These are phyloP conservation scores for Cyclura pinguis DNA, from an alignment of 2,797 vertebrate genomes.

Conservation along the genomic window DNA sequence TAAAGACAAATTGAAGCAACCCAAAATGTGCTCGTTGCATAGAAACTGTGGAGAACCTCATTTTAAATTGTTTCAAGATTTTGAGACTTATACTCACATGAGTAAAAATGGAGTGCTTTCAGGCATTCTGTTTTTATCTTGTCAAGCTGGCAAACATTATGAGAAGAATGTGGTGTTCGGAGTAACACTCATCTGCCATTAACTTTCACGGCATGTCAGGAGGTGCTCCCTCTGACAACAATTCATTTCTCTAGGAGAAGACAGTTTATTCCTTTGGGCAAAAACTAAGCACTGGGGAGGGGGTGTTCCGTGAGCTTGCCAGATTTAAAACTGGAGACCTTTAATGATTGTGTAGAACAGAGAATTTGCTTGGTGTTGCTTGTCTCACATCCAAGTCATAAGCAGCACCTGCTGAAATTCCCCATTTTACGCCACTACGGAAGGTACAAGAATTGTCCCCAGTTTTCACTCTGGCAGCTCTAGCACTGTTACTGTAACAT, in stretches of 20 bases:
- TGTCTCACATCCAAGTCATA: too few relatives aligned
- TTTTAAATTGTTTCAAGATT: conserved; percentile 16
- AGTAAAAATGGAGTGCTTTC: conserved; percentile 29
- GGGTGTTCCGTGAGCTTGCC: neutral
- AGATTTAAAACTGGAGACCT: neutral
- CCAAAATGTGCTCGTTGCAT: conserved; percentile 23
- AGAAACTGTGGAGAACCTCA: conserved; percentile 54
- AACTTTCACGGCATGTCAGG: neutral
- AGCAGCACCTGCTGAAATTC: too few relatives aligned
- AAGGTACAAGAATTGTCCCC: too few relatives aligned
- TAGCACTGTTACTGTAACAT: neutral
- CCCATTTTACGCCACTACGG: too few relatives aligned
- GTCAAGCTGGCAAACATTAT: conserved; percentile 3
- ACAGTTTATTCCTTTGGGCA: neutral
- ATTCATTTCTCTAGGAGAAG: neutral
- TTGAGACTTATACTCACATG: conserved; percentile 43
- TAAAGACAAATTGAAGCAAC: conserved; percentile 67
- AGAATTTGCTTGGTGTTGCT: too few relatives aligned
- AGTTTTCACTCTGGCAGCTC: too few relatives aligned
- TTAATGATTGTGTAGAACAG: too few relatives aligned
- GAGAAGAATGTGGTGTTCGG: conserved; percentile 19
- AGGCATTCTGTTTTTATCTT: neutral
- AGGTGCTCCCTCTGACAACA: neutral
- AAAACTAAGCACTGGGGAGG: neutral
- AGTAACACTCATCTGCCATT: conserved; percentile 13